Base-by-base conservation (phyloP, 1,140 invertebrate genomes). In the Calephelis nemesis region DNA sequence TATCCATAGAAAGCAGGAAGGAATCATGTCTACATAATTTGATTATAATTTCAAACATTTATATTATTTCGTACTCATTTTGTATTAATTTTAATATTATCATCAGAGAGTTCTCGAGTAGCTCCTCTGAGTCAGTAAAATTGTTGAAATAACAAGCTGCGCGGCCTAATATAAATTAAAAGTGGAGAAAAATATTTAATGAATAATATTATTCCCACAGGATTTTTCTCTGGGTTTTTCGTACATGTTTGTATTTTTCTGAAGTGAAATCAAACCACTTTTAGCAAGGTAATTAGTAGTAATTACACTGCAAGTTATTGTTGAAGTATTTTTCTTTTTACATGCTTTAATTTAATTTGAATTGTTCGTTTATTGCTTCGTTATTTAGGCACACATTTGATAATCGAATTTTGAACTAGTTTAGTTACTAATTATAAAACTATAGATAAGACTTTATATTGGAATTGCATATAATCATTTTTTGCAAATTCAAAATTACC, bases 101-200 rank as follows among this genome's bases (percentile, higher is more conserved):
- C 52, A 54, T 54, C 39, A 19, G 52, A 11, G 52, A 30, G 52
- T 7, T 19, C 19, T 54, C 11, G 52, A 54, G 19, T 30, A 54
- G 52, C 19, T 30, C 52, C 19, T 54, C 5, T 13, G 52, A 54
- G 52, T 54, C 52, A 11, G 19, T 54, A 54, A 54, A 19, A 54
- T 54, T 30, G 52, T 54, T 54, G 52, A 54, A 54, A 15, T 54
- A 54, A 54, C 52, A 54, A 54, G 52, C 52, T 30, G 15, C 30
- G 52, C 15, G 52, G 52, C 52, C 13, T 54, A 11, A 54, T 54
- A 54, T 54, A 54, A 19, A 54, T 54, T 54, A 15, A 54, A 54
- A 54, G 19, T 30, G 7, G 19, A 30, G 52, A 9, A 54, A 54
- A 54, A 54, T 54, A 54, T 19, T 54, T 19, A 10, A 54, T 19